phyloP scores from a whole-genome alignment of 2,113 vertebrate species.

The Ophiodon elongatus region DNA sequence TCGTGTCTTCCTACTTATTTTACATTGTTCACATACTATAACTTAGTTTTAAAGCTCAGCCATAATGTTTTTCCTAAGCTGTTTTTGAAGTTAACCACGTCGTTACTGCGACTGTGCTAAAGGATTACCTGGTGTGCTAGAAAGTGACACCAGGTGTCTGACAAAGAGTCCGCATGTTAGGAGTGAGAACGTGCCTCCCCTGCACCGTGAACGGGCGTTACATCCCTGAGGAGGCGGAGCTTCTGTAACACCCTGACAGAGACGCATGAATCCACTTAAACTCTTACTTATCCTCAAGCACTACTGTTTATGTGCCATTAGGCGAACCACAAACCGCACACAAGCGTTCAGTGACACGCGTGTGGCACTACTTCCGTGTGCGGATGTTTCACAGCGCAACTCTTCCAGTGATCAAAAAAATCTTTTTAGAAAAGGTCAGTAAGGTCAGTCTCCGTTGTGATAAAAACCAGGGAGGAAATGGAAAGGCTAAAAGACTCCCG shows the following conservation, averaged over 20 bases:
- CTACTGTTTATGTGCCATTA: background rate
- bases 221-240: background rate
- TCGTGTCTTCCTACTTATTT: too few relatives aligned
- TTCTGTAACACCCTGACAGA: background rate
- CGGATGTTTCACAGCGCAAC: background rate
- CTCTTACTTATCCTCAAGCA: background rate
- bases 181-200: too few relatives aligned
- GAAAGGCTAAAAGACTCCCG: background rate
- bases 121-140: too few relatives aligned
- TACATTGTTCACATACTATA: too few relatives aligned
- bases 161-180: too few relatives aligned
- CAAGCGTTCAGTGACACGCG: background rate
- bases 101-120: too few relatives aligned
- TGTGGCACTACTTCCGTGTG: background rate
- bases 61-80: too few relatives aligned
- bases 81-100: too few relatives aligned
- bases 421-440: too few relatives aligned
- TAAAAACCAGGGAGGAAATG: background rate
- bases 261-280: background rate
- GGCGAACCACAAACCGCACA: conserved; percentile 7
- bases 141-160: too few relatives aligned
- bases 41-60: too few relatives aligned
- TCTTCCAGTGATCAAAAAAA: too few relatives aligned
- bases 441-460: background rate
- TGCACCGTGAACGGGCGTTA: background rate